Conservation (phyloP, 2,113 vertebrate species). For the Percina caprodes region DNA sequence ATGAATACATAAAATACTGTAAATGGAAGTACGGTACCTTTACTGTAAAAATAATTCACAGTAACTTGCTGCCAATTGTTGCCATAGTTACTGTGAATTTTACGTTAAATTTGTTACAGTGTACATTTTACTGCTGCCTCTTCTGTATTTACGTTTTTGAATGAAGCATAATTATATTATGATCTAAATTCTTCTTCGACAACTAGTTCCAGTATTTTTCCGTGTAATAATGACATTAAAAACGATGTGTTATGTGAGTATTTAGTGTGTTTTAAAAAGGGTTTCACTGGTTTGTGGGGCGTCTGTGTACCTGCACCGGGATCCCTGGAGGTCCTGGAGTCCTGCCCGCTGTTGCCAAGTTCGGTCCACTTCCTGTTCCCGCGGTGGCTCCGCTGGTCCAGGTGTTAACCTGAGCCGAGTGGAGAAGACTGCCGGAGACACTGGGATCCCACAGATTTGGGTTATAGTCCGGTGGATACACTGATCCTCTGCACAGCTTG, state of each 20-base stretch:
- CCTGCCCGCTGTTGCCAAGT: conserved; percentile 81
- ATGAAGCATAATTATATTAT: neutral
- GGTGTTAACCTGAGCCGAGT: conserved; percentile 85
- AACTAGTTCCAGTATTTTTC: neutral
- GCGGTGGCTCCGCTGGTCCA: conserved; percentile 83
- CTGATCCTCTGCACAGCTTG: conserved; percentile 74
- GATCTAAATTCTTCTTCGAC: neutral
- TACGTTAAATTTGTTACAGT: too few species aligned
- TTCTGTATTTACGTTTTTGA: neutral
- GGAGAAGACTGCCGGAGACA: conserved; percentile 81
- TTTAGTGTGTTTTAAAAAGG: neutral
- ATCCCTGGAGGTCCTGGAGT: conserved; percentile 80
- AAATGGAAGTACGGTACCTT: too few species aligned
- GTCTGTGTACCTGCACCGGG: conserved; percentile 87
- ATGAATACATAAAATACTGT: too few species aligned
- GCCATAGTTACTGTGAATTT: too few species aligned
- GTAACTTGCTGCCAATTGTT: too few species aligned
- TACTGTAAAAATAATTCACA: too few species aligned
- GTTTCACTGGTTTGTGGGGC: neutral
- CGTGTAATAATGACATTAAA: neutral
- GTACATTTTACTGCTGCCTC: neutral
- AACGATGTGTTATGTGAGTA: neutral
- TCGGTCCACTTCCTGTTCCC: conserved; percentile 78
- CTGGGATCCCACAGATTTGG: conserved; percentile 82
- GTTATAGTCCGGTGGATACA: conserved; percentile 81